Base-by-base conservation (phyloP, 2,888 invertebrate genomes). In the Lepidochrysops patricia region DNA sequence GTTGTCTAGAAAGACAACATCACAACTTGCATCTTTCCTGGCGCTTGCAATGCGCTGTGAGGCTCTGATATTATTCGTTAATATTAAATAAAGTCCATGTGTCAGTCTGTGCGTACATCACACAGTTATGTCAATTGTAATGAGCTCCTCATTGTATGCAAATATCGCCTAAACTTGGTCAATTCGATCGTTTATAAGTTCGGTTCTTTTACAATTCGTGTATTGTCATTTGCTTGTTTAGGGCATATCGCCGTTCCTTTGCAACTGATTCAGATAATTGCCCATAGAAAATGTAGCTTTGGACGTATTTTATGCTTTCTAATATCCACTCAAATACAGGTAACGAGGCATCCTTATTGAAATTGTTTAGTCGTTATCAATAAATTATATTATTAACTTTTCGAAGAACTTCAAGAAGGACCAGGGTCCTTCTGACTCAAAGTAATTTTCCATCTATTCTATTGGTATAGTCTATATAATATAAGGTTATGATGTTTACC, bases 121-220 rank as follows among this genome's bases (percentile, higher is more conserved):
- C 67, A 65, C 76, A 78, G 79, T 74, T 72, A 72, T 82, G 79
- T 82, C 82, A 77, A 71, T 69, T 70, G 72, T 82, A 82, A 82
- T 82, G 81, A 82, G 72, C 72, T 65, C 70, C 65, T 66, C 75
- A 86, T 86, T 86, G 86, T 86, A 86, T 86, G 85, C 82, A 83
- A 85, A 86, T 61, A 62, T 65, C 49, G 58, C 58, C 60, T 50
- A 57, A 60, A 56, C 63, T 59, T 60, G 57, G 54, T 56, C 56
- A 58, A 62, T 65, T 64, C 60, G 57, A 27, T 61, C 60, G 56
- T 35, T 61, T 19, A 15, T 54, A 54, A 54, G 15, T 29, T 54
- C 29, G 54, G 29, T 54, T 54, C 54, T 54, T 54, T 54, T 54
- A 54, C 29, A 27, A 29, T 54, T 32, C 12, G 15, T 54, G 19